Base-by-base conservation (phyloP, 2,888 invertebrate genomes). In the Archips crataeganus region DNA sequence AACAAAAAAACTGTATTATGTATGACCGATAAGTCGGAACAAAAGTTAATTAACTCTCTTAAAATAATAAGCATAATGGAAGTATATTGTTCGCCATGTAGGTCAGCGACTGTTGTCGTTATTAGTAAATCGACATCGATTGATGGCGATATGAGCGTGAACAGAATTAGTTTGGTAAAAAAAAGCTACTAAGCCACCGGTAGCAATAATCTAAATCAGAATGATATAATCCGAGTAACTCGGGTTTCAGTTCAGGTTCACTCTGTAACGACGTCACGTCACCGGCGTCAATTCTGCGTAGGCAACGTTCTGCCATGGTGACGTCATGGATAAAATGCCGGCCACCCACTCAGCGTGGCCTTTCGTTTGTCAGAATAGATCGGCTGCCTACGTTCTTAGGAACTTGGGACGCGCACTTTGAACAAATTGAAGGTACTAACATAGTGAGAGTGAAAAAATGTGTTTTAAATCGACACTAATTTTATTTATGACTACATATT, bases 271-370 rank as follows among this genome's bases (percentile, higher is more conserved):
- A 91, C 91, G 92, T 92, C 90, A 93, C 81, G 74, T 76, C 77
- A 85, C 88, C 82, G 88, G 89, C 82, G 79, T 78, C 75, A 75
- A 78, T 76, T 80, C 75, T 75, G 89, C 87, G 92, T 92, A 90
- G 92, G 92, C 86, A 88, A 87, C 87, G 72, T 57, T 66, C 57
- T 88, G 89, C 84, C 81, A 76, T 79, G 79, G 76, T 93, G 93
- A 94, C 94, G 94, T 94, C 93, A 94, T 91, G 82, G 93, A 90
- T 77, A 84, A 84, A 86, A 86, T 84, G 86, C 83, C 85, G 83
- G 76, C 80, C 75, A 78, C 82, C 80, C 79, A 80, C 82, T 78
- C 79, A 80, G 81, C 78, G 79, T 79, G 78, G 77, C 76, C 74
- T 74, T 64, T 64, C 73, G 74, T 65, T 70, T 34, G 70, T 70